Evolutionary conservation across 64 coral and sea anemone genomes (phyloP).

Genomic region (Hydrozoanthus tunicans): DNA sequence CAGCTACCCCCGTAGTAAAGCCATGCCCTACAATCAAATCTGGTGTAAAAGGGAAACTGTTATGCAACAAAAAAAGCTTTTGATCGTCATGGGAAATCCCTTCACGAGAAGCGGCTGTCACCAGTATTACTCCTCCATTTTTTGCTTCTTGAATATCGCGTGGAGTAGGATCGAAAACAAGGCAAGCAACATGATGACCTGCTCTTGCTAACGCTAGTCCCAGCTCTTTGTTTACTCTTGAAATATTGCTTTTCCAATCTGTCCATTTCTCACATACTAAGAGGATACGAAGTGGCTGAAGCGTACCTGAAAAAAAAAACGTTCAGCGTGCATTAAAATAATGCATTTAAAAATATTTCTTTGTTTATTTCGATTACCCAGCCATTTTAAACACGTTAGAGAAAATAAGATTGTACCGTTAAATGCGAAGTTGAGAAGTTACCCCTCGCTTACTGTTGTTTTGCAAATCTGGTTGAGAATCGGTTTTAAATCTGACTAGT

Average conservation of each 20-base stretch:
- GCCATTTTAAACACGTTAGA: too few relatives aligned
- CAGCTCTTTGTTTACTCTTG: neutral
- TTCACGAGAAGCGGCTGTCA: conserved; percentile 27
- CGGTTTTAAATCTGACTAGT: too few relatives aligned
- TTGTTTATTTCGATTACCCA: too few relatives aligned
- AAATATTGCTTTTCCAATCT: neutral
- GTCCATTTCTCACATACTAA: conserved; percentile 23
- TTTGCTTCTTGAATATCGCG: conserved; percentile 33
- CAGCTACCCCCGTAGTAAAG: conserved; percentile 57
- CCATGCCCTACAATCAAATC: conserved; percentile 76
- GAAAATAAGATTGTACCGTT: too few relatives aligned
- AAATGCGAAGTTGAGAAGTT: too few relatives aligned
- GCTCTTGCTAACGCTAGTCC: neutral
- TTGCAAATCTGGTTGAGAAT: too few relatives aligned
- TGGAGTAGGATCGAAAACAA: conserved; percentile 3
- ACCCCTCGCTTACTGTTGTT: too few relatives aligned
- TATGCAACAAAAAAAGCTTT: conserved; percentile 47
- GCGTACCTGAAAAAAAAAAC: too few relatives aligned
- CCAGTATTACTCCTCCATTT: conserved; percentile 50
- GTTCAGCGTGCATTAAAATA: too few relatives aligned
- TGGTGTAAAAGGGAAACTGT: conserved; percentile 46
- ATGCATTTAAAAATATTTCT: too few relatives aligned
- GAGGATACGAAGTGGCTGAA: neutral
- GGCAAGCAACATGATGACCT: conserved; percentile 11
- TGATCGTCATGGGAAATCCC: conserved; percentile 21